Evolutionary conservation across 1,140 invertebrate species (phyloP).

Genomic region (Temnothorax longispinosus): DNA sequence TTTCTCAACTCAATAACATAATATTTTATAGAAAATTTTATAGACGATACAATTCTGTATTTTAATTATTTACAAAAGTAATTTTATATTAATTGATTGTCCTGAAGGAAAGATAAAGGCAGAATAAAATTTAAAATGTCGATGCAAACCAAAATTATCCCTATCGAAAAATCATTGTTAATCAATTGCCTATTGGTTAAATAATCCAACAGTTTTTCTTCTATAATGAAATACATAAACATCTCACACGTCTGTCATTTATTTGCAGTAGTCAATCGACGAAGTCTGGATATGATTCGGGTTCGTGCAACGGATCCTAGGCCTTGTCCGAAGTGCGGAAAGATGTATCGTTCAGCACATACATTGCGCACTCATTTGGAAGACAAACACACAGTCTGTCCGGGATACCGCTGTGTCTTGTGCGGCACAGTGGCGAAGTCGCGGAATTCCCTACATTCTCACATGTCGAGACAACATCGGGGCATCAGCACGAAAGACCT

Average conservation of each 20-base stretch:
- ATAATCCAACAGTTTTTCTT: neutral
- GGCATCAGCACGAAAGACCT: conserved; percentile 97
- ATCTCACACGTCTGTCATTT: conserved; percentile 56
- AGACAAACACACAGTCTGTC: conserved; percentile 96
- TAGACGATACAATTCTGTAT: neutral
- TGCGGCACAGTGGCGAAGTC: conserved; percentile 97
- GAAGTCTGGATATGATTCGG: conserved; percentile 93
- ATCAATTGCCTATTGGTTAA: neutral
- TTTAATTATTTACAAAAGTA: conserved; percentile 19
- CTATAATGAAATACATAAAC: too few relatives aligned
- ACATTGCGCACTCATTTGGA: conserved; percentile 95
- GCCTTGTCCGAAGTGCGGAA: conserved; percentile 96
- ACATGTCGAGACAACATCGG: conserved; percentile 96
- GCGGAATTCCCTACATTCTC: conserved; percentile 95
- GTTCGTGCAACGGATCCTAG: conserved; percentile 95
- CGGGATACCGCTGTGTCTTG: conserved; percentile 95
- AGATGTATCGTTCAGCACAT: conserved; percentile 96
- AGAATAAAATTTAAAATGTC: neutral
- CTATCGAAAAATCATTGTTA: neutral
- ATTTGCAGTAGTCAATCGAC: conserved; percentile 89
- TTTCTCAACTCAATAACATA: neutral
- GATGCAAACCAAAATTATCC: neutral
- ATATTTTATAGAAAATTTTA: neutral
- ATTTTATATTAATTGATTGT: neutral
- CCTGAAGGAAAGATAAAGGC: neutral